A percentile compares a stretch with the other conserved stretches of the same genome.
phyloP scores from a whole-genome alignment of 1,140 invertebrate genomes.

The Drosophila obscura region DNA sequence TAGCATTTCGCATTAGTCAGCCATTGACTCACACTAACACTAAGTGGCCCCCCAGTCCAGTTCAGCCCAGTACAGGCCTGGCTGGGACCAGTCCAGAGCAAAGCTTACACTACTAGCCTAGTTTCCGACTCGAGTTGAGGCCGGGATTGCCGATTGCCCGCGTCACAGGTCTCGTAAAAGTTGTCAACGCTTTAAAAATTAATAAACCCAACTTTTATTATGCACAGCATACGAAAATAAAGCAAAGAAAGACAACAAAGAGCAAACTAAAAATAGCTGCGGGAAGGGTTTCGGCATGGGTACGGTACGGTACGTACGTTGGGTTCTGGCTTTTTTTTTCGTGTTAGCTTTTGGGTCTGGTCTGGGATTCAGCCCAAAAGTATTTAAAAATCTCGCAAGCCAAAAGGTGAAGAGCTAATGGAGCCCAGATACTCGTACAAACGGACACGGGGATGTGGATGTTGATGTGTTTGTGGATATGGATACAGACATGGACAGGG shows the following conservation, averaged over 20 bases:
- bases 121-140: slow-evolving; percentile 37
- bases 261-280: slow-evolving; percentile 65
- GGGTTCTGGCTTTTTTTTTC: slow-evolving; percentile 3
- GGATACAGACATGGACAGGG: too few species aligned
- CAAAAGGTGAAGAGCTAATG: slow-evolving; percentile 66
- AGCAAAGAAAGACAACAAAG: slow-evolving; percentile 12
- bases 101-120: slow-evolving; percentile 68
- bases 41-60: not conserved
- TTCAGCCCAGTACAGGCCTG: not conserved
- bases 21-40: slow-evolving; percentile 16
- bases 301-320: slow-evolving; percentile 2
- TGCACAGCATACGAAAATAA: slow-evolving; percentile 20
- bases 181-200: slow-evolving; percentile 77
- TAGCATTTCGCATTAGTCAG: slow-evolving; percentile 18
- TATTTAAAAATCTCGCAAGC: slow-evolving; percentile 77
- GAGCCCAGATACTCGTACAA: slow-evolving; percentile 47
- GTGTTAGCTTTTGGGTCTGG: slow-evolving; percentile 19
- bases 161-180: slow-evolving; percentile 67
- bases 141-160: slow-evolving; percentile 30
- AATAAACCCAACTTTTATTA: slow-evolving; percentile 74
- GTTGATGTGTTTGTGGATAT: too few species aligned
- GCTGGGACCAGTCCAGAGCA: not conserved
- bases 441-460: not conserved
- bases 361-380: slow-evolving; percentile 54
- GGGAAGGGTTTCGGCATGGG: slow-evolving; percentile 43